phyloP scores from a whole-genome alignment of 2,797 vertebrate species.

The Muscicapa comitata region DNA sequence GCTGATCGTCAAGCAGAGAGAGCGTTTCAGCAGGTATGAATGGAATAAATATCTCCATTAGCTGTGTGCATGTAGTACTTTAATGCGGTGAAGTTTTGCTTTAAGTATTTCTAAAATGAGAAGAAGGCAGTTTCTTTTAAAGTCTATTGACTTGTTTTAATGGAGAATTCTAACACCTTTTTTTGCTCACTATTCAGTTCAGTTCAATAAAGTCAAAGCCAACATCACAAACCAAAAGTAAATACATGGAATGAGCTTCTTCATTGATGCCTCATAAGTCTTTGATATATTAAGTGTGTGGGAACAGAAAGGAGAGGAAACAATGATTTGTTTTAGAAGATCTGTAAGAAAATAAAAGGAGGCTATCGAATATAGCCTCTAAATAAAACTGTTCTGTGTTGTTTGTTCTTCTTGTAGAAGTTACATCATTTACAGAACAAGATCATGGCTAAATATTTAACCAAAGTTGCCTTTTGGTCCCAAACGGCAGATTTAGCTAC shows the following conservation, averaged over 20 bases:
- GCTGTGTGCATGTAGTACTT: neutral
- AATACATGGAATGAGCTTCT: neutral
- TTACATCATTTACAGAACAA: neutral
- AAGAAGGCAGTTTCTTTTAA: neutral
- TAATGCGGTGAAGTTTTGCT: neutral
- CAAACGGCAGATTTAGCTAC: neutral
- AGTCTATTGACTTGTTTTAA: neutral
- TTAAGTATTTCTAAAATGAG: neutral
- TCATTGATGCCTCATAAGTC: neutral
- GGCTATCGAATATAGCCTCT: neutral
- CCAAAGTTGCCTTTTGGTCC: neutral
- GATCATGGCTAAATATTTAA: neutral
- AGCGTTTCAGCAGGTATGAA: constrained; percentile 89
- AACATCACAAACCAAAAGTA: neutral
- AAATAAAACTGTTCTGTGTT: neutral
- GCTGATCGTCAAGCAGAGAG: constrained; percentile 89
- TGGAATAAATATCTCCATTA: neutral
- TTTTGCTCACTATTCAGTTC: neutral
- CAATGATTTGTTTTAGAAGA: neutral
- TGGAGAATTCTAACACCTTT: neutral
- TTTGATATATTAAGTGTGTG: neutral
- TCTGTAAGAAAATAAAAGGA: neutral
- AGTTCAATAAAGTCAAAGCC: neutral
- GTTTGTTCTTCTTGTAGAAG: neutral
- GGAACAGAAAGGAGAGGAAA: neutral